Evolutionary conservation across 2,797 vertebrate genomes (phyloP).

Genomic region (Euthynnus affinis): DNA sequence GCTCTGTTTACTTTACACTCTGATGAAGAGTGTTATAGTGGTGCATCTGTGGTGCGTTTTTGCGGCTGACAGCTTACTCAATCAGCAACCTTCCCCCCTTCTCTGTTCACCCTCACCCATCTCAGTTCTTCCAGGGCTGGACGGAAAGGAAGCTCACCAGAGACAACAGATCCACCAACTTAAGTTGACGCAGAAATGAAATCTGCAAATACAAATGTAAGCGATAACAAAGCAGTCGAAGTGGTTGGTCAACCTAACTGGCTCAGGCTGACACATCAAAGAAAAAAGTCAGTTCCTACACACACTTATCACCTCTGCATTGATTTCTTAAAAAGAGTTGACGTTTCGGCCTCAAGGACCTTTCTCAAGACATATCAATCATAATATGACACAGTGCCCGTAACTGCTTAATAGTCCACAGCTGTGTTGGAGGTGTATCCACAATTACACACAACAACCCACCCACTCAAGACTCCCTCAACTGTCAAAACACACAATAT

Average conservation of each 20-base stretch:
- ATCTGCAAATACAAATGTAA: background rate
- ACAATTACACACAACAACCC: no score
- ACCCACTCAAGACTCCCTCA: no score
- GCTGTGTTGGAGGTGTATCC: no score
- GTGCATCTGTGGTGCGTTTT: constrained; percentile 29
- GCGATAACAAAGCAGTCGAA: background rate
- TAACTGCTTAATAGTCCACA: no score
- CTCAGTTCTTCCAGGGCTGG: background rate
- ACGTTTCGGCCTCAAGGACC: no score
- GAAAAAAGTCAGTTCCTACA: no score
- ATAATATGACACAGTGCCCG: no score
- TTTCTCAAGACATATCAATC: no score
- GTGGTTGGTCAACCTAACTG: background rate
- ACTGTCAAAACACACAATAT: no score
- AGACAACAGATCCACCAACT: constrained; percentile 3
- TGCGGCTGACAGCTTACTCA: constrained; percentile 38
- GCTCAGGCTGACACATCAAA: background rate
- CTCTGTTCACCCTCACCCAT: background rate
- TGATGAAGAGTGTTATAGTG: constrained; percentile 36
- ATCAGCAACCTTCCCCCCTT: constrained; percentile 2
- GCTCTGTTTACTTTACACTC: constrained; percentile 62
- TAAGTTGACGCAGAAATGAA: background rate
- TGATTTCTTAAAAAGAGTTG: no score
- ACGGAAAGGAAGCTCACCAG: constrained; percentile 13
- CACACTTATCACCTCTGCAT: no score